Conservation (phyloP, 2,113 vertebrate species). For the Apus apus region DNA sequence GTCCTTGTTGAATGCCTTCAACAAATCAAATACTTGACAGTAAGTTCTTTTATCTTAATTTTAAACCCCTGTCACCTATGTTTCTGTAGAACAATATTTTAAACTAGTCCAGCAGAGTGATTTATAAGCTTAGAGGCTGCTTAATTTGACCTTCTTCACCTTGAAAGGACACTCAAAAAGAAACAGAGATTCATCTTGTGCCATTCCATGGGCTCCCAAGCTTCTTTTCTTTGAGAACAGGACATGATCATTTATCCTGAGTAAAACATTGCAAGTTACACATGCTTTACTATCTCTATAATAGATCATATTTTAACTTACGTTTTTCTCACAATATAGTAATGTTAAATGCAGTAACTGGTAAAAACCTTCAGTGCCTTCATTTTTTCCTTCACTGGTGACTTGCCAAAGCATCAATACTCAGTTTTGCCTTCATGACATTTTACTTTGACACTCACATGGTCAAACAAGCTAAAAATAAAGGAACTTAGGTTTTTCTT, state of each 20-base stretch:
- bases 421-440: background rate
- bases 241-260: background rate
- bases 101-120: conserved; percentile 41
- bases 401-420: background rate
- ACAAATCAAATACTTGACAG: conserved; percentile 54
- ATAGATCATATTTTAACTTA: background rate
- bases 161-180: conserved; percentile 54
- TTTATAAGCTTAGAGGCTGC: conserved; percentile 33
- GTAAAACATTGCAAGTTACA: conserved; percentile 19
- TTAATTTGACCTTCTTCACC: conserved; percentile 61
- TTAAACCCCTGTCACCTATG: conserved; percentile 36
- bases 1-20: conserved; percentile 23
- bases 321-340: background rate
- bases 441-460: background rate
- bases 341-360: background rate
- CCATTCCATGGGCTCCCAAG: background rate
- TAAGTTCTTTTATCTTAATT: conserved; percentile 58
- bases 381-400: background rate
- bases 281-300: background rate
- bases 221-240: background rate
- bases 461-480: background rate
- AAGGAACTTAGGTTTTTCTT: background rate
- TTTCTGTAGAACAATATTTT: conserved; percentile 46
- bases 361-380: background rate
- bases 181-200: conserved; percentile 55